Evolutionary conservation across 2,113 vertebrate species (phyloP), one percentile per base, ranked within the genome.

Genomic region (Rhea pennata): DNA sequence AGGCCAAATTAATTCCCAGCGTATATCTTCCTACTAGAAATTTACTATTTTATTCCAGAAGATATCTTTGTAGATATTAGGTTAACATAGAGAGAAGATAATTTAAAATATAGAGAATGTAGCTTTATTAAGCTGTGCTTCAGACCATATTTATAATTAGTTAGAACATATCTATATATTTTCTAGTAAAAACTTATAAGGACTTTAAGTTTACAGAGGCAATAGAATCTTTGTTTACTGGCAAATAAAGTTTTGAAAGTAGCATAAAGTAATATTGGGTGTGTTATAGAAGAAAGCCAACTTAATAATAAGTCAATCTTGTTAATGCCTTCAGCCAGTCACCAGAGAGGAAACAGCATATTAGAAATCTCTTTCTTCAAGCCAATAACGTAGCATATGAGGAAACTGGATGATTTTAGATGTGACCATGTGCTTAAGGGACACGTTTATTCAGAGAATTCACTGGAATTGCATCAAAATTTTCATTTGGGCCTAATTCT

Each of bases 401-500:
- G 21, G 64, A 87, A 85, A 33, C 2, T 51, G 33, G 23, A 74
- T 64, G 70, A 73, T 54, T 93, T 92, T 54, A 65, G 42, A 31
- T 54, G 50, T 22, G 39, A 67, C 19, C 12, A n/a, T 71, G 46
- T 50, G 65, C 89, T 94, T 94, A 93, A 72, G 36, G 31, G 58
- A 84, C 71, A 95, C 12, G 73, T 87, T 92, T 89, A 92, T 89
- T 87, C 84, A 87, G 50, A 10, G 13, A 82, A 88, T 64, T 92
- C 50, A 33, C 17, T 83, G 67, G 67, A 92, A 87, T 92, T 87
- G 73, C 15, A 88, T 39, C 36, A 87, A 73, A 92, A 54, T 76
- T 50, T 77, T 95, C 71, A 90, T 83, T 13, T 59, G 92, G 77
- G 74, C 93, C 89, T 93, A 80, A 91, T 95, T 95, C 91, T 81